Percentiles rank a stretch among this genome's conserved stretches.
These are phyloP conservation scores for Cherax destructor DNA, from an alignment of 1,140 invertebrate species.

Conservation along the genomic window DNA sequence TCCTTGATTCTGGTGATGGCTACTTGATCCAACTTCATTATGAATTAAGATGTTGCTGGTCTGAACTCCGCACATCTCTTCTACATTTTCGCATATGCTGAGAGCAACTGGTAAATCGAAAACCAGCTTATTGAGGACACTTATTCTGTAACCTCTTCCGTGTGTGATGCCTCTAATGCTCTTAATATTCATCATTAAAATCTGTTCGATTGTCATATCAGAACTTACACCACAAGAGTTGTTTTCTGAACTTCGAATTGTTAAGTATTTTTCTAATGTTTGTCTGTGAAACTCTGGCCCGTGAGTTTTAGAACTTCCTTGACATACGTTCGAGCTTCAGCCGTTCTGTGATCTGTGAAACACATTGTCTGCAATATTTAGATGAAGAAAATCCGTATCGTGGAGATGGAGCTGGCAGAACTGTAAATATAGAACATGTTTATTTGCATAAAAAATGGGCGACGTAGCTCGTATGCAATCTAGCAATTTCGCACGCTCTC, in stretches of 20 bases:
- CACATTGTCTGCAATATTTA: not conserved
- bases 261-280: not conserved
- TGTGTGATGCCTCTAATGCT: slow-evolving; percentile 20
- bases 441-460: slow-evolving; percentile 32
- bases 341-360: no score
- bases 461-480: slow-evolving; percentile 25
- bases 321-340: no score
- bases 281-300: not conserved
- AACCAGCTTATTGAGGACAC: slow-evolving; percentile 21
- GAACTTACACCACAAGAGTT: slow-evolving; percentile 16
- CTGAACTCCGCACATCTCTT: not conserved
- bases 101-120: not conserved
- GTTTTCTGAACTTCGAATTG: slow-evolving; percentile 21
- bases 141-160: not conserved
- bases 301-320: no score
- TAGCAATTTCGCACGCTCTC: slow-evolving; percentile 30
- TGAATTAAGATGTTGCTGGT: not conserved
- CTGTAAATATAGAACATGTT: not conserved
- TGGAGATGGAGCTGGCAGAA: slow-evolving; percentile 22
- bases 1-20: not conserved
- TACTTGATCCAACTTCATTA: not conserved
- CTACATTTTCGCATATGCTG: not conserved
- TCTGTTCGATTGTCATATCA: slow-evolving; percentile 2
- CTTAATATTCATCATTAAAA: slow-evolving; percentile 21
- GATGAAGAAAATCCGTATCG: slow-evolving; percentile 26